Evolutionary conservation across 2,797 vertebrate genomes (phyloP), one percentile per base, ranked within the genome.

Genomic region (Nyctibius grandis): DNA sequence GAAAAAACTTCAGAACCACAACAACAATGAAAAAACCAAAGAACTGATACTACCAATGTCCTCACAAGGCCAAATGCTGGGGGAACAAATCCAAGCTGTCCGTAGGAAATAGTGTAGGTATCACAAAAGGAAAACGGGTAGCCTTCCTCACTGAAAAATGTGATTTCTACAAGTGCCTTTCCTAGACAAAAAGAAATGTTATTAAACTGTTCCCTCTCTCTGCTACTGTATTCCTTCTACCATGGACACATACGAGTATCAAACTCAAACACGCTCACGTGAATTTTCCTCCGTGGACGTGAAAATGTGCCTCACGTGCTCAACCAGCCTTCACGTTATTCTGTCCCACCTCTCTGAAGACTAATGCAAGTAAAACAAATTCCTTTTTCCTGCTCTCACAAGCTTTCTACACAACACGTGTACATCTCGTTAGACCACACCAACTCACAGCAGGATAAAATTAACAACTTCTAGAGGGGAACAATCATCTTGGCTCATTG

Each of bases 211-310:
- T 64, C 11, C 15, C 26, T 63, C 29, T 45, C 45, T 57, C 47
- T 69, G 25, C 28, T 31, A 21, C 60, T 74, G n/a, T 20, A 11
- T 50, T 61, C 45, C 23, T 53, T 82, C 51, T 28, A 15, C 29
- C 26, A 16, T 6, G 11, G 51, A 11, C 25, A 53, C 21, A 50
- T 16, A 6, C 0, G 4, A 23, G 28, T 16, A 45, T 28, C 38
- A 34, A 50, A 74, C 25, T 64, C 61, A 21, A 53, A 38, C 19
- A 5, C 0, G 1, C 5, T 61, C 9, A 31, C 3, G 1, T 3
- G 2, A 15, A 19, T 63, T 70, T 65, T 44, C 36, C 56, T 60
- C 2, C 3, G 42, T 23, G 48, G 63, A 48, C 4, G 7, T 3
- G 11, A 70, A 44, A 74, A 65, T 4, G 15, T 17, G 12, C 45